Conservation (phyloP, 2,888 invertebrate species). For the Tyria jacobaeae region DNA sequence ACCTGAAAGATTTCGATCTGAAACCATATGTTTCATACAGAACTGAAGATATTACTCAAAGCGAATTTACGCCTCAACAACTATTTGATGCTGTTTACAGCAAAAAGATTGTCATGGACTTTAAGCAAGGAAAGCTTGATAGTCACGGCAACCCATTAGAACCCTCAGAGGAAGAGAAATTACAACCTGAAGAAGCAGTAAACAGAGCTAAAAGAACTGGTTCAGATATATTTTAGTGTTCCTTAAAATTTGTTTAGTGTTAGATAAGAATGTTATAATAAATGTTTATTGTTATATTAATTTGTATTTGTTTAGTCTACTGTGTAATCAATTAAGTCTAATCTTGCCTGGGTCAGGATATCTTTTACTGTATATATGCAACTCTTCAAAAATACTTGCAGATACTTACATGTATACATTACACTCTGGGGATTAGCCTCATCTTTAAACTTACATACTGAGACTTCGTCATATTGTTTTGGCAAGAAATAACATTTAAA, state of each 20-base stretch:
- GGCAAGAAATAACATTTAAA: no score
- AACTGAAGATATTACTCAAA: conserved; percentile 90
- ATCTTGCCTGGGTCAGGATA: no score
- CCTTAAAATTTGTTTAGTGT: conserved; percentile 41
- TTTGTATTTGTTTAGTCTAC: conserved; percentile 8
- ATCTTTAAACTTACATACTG: no score
- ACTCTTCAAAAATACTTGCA: neutral
- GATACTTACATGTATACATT: neutral
- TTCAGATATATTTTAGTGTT: conserved; percentile 90
- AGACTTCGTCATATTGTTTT: no score
- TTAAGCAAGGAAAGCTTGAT: conserved; percentile 89
- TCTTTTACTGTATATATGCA: no score
- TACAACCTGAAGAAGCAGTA: conserved; percentile 91
- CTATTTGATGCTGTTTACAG: conserved; percentile 94
- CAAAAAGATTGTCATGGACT: conserved; percentile 92
- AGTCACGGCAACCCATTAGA: conserved; percentile 89
- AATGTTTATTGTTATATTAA: conserved; percentile 29
- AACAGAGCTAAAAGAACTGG: conserved; percentile 91
- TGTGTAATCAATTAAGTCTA: neutral
- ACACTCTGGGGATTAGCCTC: no score
- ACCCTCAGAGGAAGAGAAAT: conserved; percentile 90
- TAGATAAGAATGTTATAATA: conserved; percentile 53
- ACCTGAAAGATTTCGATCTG: conserved; percentile 92
- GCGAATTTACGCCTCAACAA: conserved; percentile 93
- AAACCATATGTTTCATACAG: conserved; percentile 98